These are phyloP conservation scores for Salvelinus namaycush DNA, from an alignment of 2,113 vertebrate genomes.

Conservation along the genomic window DNA sequence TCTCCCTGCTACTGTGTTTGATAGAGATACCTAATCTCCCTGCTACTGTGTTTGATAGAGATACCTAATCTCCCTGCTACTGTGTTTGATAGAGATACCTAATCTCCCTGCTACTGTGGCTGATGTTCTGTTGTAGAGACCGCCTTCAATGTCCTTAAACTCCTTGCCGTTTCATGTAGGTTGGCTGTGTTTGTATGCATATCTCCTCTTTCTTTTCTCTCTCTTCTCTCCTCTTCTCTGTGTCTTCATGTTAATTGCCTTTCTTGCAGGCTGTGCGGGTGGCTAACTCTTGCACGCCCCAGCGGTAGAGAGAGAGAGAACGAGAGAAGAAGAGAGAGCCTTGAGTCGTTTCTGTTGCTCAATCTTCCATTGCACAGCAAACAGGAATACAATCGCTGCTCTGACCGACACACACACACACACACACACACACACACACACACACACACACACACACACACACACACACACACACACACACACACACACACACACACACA, in stretches of 20 bases:
- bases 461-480: not conserved
- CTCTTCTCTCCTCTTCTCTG: not conserved
- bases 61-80: not conserved
- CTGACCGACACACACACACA: not conserved
- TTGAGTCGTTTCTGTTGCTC: not conserved
- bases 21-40: not conserved
- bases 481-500: not conserved
- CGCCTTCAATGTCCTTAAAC: not conserved
- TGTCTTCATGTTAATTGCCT: constrained; percentile 10
- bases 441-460: not conserved
- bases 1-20: not conserved
- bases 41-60: not conserved
- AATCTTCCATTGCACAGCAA: not conserved
- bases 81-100: not conserved
- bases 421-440: not conserved
- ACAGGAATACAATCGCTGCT: not conserved
- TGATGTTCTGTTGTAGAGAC: not conserved
- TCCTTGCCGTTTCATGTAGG: not conserved
- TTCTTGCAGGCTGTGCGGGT: not conserved
- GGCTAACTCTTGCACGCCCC: not conserved
- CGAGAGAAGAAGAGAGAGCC: not conserved
- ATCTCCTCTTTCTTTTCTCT: not conserved
- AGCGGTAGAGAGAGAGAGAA: not conserved
- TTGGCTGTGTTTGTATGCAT: not conserved
- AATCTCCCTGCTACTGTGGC: not conserved